These are phyloP conservation scores for Daktulosphaira vitifoliae DNA, from an alignment of 1,140 invertebrate genomes.

Conservation along the genomic window DNA sequence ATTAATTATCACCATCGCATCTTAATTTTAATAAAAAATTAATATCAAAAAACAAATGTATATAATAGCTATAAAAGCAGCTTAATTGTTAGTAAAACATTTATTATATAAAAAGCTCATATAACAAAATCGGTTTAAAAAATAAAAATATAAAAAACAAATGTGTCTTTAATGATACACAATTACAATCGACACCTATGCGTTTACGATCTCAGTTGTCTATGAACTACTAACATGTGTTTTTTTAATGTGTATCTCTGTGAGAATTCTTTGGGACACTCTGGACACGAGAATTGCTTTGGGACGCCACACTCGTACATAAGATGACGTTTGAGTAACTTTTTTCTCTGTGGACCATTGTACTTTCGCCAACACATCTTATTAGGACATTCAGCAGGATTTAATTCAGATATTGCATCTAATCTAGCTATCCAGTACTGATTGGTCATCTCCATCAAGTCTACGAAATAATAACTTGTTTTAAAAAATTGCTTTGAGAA, in stretches of 20 bases:
- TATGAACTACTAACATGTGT: conserved; percentile 27
- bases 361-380: neutral
- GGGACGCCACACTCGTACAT: conserved; percentile 49
- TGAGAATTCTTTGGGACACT: conserved; percentile 45
- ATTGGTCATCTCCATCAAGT: neutral
- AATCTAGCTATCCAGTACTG: neutral
- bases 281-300: conserved; percentile 46
- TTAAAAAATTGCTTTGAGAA: too few relatives aligned
- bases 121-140: too few relatives aligned
- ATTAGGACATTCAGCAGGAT: conserved; percentile 1
- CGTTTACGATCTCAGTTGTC: neutral
- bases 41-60: too few relatives aligned
- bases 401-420: neutral
- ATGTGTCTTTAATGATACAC: too few relatives aligned
- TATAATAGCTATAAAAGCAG: too few relatives aligned
- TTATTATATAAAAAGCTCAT: too few relatives aligned
- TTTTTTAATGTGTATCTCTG: conserved; percentile 38
- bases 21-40: too few relatives aligned
- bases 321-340: conserved; percentile 49
- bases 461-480: too few relatives aligned
- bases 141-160: too few relatives aligned
- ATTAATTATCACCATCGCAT: too few relatives aligned
- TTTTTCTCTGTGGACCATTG: conserved; percentile 36
- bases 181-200: too few relatives aligned
- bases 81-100: too few relatives aligned